Evolutionary conservation across 2,888 invertebrate genomes (phyloP), one percentile per base, ranked within the genome.

Genomic region (Steinernema carpocapsae): DNA sequence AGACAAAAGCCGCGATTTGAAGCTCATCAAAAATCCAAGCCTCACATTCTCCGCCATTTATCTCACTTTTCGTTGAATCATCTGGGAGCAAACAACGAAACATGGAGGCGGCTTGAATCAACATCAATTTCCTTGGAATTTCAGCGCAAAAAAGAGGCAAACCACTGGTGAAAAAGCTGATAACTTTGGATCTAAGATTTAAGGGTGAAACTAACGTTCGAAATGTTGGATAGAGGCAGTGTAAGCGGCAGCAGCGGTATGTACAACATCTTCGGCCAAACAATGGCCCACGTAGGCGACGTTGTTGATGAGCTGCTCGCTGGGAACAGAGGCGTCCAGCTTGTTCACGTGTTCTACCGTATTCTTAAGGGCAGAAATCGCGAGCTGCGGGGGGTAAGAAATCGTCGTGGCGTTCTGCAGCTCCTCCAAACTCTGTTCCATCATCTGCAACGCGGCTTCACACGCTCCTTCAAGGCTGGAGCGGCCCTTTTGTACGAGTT

Each of bases 191-290:
- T n/a, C n/a, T n/a, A n/a, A n/a, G n/a, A n/a, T n/a, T n/a, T n/a
- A n/a, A 6, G 52, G 22, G 56, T 24, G 56, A 12, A 26, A 73
- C 71, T 19, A 24, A 78, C 83, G 83, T 76, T 86, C 86, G 71
- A 78, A 86, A 70, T 84, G 84, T 72, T 83, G 80, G 59, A 86
- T 86, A 70, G 80, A 80, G 59, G 93, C 92, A 0, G 92, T 92
- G 88, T 93, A 93, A 1, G 93, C 92, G 10, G 93, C 92, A 0
- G 93, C 92, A 87, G 92, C 92, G n/a, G 93, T 93, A 82, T 92
- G 91, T 70, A 93, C 89, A 78, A 93, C 90, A 85, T 91, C 91
- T 72, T 91, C 90, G 3, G 92, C 90, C 71, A 92, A 88, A 71
- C 90, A 88, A 87, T 92, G 92, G 4, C 91, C 90, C 19, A 45